Conservation (phyloP, 2,113 vertebrate species). For the Anolis sagrei region DNA sequence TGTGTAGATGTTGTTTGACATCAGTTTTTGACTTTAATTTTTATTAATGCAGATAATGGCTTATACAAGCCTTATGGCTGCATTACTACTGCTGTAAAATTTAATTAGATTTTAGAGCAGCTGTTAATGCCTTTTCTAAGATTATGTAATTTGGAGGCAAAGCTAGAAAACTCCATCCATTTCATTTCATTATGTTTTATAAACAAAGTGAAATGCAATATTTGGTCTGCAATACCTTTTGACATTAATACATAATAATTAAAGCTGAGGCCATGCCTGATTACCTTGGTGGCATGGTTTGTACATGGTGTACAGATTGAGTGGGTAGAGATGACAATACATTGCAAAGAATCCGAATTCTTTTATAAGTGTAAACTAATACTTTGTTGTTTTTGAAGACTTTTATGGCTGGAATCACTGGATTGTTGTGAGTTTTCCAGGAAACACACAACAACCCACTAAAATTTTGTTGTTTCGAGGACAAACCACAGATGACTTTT, state of each 20-base stretch:
- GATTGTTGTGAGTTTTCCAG: no score
- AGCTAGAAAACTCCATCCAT: conserved; percentile 57
- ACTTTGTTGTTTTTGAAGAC: no score
- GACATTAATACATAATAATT: conserved; percentile 23
- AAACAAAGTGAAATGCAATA: conserved; percentile 46
- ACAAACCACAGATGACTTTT: background rate
- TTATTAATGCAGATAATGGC: conserved; percentile 80
- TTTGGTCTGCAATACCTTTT: conserved; percentile 45
- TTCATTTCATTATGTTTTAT: conserved; percentile 58
- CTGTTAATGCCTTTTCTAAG: conserved; percentile 80
- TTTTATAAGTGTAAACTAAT: background rate
- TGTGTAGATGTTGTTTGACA: conserved; percentile 69
- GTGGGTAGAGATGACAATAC: background rate
- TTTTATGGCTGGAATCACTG: no score
- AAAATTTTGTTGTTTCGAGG: background rate
- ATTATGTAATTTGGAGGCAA: conserved; percentile 72
- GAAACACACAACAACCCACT: no score
- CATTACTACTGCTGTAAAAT: conserved; percentile 77
- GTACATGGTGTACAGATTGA: background rate
- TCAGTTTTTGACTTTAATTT: conserved; percentile 81
- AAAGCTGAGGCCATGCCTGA: background rate
- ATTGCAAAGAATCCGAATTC: background rate
- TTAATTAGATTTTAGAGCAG: conserved; percentile 83
- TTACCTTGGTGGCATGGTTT: background rate
- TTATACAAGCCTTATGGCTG: conserved; percentile 78